phyloP scores from a whole-genome alignment of 2,113 vertebrate genomes.

The Hippoglossus stenolepis region DNA sequence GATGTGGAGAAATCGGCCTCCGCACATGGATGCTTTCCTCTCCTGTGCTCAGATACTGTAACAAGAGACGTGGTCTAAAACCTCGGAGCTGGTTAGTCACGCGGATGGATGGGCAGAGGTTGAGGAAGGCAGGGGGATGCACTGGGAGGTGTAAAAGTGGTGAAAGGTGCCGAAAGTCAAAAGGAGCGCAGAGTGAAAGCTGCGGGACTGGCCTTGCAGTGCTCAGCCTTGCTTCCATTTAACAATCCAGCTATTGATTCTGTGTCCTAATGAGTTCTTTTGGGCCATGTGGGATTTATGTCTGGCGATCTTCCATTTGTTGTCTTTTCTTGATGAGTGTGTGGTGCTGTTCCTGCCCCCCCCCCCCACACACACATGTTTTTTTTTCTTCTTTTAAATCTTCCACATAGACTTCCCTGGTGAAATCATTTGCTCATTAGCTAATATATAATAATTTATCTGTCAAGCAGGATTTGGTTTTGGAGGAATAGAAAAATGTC shows the following conservation, averaged over 20 bases:
- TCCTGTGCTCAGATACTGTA: slow-evolving; percentile 57
- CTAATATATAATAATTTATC: slow-evolving; percentile 24
- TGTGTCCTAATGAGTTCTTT: slow-evolving; percentile 75
- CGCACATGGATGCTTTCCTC: slow-evolving; percentile 56
- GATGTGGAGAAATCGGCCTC: slow-evolving; percentile 52
- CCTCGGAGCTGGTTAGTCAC: slow-evolving; percentile 47
- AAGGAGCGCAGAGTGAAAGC: slow-evolving; percentile 7
- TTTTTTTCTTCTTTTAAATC: slow-evolving; percentile 21
- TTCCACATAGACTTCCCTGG: slow-evolving; percentile 16
- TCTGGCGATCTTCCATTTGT: slow-evolving; percentile 59
- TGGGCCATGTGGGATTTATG: slow-evolving; percentile 66
- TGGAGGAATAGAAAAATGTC: neutral
- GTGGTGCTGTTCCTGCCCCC: slow-evolving; percentile 1
- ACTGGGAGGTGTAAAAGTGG: slow-evolving; percentile 38
- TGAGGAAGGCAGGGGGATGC: slow-evolving; percentile 8
- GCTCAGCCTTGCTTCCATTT: slow-evolving; percentile 46
- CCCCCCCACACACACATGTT: neutral
- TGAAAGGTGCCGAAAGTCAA: slow-evolving; percentile 64
- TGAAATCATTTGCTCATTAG: slow-evolving; percentile 55
- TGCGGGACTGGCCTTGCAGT: neutral
- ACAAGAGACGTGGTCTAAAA: slow-evolving; percentile 49
- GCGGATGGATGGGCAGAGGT: slow-evolving; percentile 36
- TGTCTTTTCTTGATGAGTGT: slow-evolving; percentile 50
- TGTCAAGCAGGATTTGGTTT: slow-evolving; percentile 30
- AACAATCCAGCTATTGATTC: slow-evolving; percentile 69